phyloP scores from a whole-genome alignment of 2,888 invertebrate species.

The Alitta virens region DNA sequence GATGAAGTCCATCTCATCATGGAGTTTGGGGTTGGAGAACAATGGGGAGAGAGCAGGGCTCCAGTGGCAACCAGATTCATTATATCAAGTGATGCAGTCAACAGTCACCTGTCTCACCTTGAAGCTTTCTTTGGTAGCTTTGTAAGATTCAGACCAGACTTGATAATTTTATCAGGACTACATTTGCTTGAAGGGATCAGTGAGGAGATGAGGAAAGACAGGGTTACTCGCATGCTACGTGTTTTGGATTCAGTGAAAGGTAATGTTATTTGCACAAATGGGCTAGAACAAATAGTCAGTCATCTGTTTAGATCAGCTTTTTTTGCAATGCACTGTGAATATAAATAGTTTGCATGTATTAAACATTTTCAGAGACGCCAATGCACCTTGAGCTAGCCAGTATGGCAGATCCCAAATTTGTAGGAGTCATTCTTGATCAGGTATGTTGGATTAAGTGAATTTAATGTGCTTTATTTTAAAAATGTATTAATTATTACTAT shows the following conservation, averaged over 20 bases:
- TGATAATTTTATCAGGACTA: conserved; percentile 56
- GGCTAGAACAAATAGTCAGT: too few relatives aligned
- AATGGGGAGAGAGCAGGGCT: conserved; percentile 51
- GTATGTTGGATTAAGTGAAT: too few relatives aligned
- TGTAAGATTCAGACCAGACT: conserved; percentile 50
- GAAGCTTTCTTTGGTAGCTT: conserved; percentile 57
- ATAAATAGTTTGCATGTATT: too few relatives aligned
- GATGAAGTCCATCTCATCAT: conserved; percentile 60
- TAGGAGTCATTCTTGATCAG: conserved; percentile 50
- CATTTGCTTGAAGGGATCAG: conserved; percentile 57
- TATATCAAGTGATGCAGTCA: conserved; percentile 57
- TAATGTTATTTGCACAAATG: background rate
- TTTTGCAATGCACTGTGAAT: too few relatives aligned
- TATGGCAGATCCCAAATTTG: conserved; percentile 54
- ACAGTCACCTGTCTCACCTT: conserved; percentile 42
- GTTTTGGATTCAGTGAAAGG: conserved; percentile 48
- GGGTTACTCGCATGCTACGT: conserved; percentile 44
- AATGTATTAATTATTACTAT: too few relatives aligned
- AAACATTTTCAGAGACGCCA: conserved; percentile 38
- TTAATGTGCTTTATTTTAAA: too few relatives aligned
- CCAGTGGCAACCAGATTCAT: conserved; percentile 59
- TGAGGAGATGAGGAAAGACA: conserved; percentile 32
- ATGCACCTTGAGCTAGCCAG: conserved; percentile 59
- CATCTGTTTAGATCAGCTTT: too few relatives aligned
- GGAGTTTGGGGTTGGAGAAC: conserved; percentile 58